These are phyloP conservation scores for Thaleichthys pacificus DNA, from an alignment of 2,797 vertebrate genomes.

Conservation along the genomic window DNA sequence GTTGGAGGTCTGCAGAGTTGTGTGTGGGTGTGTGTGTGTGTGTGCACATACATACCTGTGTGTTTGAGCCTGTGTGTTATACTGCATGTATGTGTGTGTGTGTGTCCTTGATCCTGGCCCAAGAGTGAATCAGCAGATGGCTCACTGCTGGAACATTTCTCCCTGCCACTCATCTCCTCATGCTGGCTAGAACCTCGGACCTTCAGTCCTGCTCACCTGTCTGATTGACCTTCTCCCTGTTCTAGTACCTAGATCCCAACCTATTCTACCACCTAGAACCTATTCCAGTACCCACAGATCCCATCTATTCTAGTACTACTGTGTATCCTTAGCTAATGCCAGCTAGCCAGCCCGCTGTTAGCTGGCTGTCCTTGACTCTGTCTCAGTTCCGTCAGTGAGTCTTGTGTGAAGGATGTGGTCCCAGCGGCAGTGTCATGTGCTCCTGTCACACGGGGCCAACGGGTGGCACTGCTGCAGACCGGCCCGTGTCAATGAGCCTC, in stretches of 20 bases:
- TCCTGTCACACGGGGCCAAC: neutral
- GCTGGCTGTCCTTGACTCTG: too few species aligned
- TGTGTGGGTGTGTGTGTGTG: neutral
- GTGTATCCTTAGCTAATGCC: too few species aligned
- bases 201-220: neutral
- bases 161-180: neutral
- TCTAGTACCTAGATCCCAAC: neutral
- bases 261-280: too few species aligned
- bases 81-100: conserved; percentile 20
- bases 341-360: too few species aligned
- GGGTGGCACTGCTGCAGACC: neutral
- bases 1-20: neutral
- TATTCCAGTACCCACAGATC: too few species aligned
- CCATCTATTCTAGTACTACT: too few species aligned
- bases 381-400: too few species aligned
- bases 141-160: neutral
- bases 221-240: neutral
- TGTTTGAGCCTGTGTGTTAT: neutral
- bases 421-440: neutral
- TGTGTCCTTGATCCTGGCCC: conserved; percentile 37
- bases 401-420: too few species aligned
- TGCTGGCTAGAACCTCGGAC: neutral
- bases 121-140: neutral
- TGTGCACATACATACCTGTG: neutral
- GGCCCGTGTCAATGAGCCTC: neutral